Percentiles rank a stretch among this genome's conserved stretches.
Conservation (phyloP, 2,797 vertebrate genomes). For the Cygnus olor region DNA sequence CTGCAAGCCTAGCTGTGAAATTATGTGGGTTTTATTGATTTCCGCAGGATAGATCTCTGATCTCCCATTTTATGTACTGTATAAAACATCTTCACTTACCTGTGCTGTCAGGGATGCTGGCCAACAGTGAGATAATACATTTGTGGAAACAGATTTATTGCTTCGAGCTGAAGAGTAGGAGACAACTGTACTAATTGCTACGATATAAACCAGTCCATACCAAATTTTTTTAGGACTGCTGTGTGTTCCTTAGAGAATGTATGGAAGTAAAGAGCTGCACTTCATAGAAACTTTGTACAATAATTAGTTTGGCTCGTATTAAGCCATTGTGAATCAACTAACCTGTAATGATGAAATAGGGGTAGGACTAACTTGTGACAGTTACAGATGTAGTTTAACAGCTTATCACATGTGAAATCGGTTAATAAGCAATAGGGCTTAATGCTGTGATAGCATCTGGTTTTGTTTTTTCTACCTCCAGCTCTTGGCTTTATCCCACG, state of each 20-base stretch:
- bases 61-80: not conserved
- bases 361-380: not conserved
- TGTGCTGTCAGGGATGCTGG: not conserved
- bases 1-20: not conserved
- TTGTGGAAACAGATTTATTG: not conserved
- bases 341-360: constrained; percentile 22
- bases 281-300: not conserved
- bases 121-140: not conserved
- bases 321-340: constrained; percentile 43
- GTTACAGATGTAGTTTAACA: constrained; percentile 15
- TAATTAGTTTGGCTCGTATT: constrained; percentile 15
- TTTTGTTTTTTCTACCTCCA: not conserved
- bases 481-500: constrained; percentile 14
- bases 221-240: not conserved
- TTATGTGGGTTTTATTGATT: constrained; percentile 24
- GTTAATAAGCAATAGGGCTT: constrained; percentile 2
- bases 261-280: not conserved
- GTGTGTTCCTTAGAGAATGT: not conserved
- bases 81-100: constrained; percentile 10
- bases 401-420: constrained; percentile 23
- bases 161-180: not conserved
- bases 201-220: not conserved
- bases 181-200: not conserved
- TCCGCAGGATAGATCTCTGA: not conserved
- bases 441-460: not conserved